Evolutionary conservation across 2,113 vertebrate species (phyloP), one percentile per base, ranked within the genome.

Genomic region (Plecturocebus donacophilus): DNA sequence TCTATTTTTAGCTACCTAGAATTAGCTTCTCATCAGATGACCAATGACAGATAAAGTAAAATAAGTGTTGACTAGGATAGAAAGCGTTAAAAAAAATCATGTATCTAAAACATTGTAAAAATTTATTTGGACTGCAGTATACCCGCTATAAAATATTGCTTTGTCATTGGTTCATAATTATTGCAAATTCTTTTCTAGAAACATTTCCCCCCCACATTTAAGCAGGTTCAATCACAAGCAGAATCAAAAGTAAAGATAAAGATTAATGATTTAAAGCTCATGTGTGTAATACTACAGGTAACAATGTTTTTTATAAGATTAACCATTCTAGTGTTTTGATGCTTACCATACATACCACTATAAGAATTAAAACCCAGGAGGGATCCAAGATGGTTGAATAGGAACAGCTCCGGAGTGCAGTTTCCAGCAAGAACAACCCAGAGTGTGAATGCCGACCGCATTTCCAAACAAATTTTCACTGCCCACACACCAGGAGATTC

Each of bases 221-320:
- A 84, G 27, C 64, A 91, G 58, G 64, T 75, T 73, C 27, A 54
- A 76, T 8, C 66, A 84, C 84, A 92, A 91, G 79, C 19, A 85
- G 76, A 84, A 52, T 19, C 40, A 92, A 83, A 87, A 93, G 47
- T 58, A 87, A 93, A 94, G 25, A 32, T 54, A 86, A 94, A 95
- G 42, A 38, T 88, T 86, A 91, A 45, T 1, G 61, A 5, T 56
- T 81, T 94, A 83, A 87, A 86, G 38, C 27, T 91, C n/a, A 40
- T 61, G 19, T 49, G 42, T 90, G 23, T 70, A 82, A 89, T 32
- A 52, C 66, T 13, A 82, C 5, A 76, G 19, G 30, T 42, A 76
- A 66, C 8, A 25, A 61, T 20, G 32, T 38, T 45, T 90, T 92
- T 95, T 56, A 91, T 76, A 64, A 77, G 70, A 92, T 71, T 25